Evolutionary conservation across 2,113 vertebrate species (phyloP).

Genomic region (Sander vitreus): DNA sequence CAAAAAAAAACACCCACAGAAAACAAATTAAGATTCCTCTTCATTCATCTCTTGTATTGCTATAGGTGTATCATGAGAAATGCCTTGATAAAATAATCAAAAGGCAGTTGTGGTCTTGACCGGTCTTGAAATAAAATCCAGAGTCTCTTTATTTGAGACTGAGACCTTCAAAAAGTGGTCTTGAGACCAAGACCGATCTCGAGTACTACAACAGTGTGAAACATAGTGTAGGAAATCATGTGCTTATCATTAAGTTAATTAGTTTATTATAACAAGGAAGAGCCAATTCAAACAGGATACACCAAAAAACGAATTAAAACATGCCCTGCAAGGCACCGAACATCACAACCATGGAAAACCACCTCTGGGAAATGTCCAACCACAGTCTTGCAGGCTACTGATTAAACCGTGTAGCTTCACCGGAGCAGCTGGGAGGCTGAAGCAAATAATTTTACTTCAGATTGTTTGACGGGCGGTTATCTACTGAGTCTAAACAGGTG

Average conservation of each 20-base stretch:
- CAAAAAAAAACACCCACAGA: too few species aligned
- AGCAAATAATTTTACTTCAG: slow-evolving; percentile 14
- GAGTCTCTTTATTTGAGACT: too few species aligned
- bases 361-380: slow-evolving; percentile 44
- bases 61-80: too few species aligned
- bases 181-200: too few species aligned
- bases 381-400: background rate
- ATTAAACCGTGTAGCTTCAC: slow-evolving; percentile 30
- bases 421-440: slow-evolving; percentile 33
- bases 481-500: slow-evolving; percentile 32
- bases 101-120: too few species aligned
- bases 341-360: slow-evolving; percentile 19
- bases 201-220: too few species aligned
- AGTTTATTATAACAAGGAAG: background rate
- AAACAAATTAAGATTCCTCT: too few species aligned
- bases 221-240: background rate
- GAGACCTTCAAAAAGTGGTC: too few species aligned
- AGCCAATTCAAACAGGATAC: background rate
- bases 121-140: too few species aligned
- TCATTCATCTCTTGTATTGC: too few species aligned
- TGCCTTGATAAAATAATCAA: too few species aligned
- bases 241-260: background rate
- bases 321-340: background rate
- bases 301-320: background rate
- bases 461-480: slow-evolving; percentile 25